Conservation (phyloP, 2,113 vertebrate genomes). For the Toxotes jaculatrix region DNA sequence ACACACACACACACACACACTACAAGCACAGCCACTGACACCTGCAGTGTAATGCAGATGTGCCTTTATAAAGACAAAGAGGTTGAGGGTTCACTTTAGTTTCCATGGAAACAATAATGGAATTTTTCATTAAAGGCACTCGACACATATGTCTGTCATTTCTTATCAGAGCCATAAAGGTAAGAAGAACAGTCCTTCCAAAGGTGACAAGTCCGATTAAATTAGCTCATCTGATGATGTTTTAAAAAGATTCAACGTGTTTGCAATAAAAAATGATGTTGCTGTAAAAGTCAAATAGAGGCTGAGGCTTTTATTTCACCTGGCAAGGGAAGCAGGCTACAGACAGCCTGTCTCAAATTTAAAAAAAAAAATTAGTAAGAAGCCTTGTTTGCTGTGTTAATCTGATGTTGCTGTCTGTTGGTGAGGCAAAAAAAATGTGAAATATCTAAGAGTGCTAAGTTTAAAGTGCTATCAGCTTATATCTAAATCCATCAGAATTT, state of each 20-base stretch:
- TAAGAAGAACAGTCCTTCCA: background rate
- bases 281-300: background rate
- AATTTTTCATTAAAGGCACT: constrained; percentile 13
- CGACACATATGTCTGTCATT: constrained; percentile 13
- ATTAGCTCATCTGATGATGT: constrained; percentile 3
- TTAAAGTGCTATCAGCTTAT: background rate
- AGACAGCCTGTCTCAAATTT: background rate
- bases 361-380: background rate
- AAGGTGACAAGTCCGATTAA: background rate
- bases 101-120: constrained; percentile 62
- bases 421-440: background rate
- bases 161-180: background rate
- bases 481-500: background rate
- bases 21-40: background rate
- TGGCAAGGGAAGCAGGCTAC: background rate
- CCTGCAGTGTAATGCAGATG: background rate
- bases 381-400: background rate
- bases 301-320: background rate
- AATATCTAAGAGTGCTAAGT: background rate
- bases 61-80: background rate
- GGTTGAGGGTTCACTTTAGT: constrained; percentile 38
- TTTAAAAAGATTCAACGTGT: background rate
- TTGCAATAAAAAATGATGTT: constrained; percentile 10
- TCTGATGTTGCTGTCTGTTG: background rate
- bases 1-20: background rate